Conservation (phyloP, 2,113 vertebrate genomes). For the Parotia lawesii region DNA sequence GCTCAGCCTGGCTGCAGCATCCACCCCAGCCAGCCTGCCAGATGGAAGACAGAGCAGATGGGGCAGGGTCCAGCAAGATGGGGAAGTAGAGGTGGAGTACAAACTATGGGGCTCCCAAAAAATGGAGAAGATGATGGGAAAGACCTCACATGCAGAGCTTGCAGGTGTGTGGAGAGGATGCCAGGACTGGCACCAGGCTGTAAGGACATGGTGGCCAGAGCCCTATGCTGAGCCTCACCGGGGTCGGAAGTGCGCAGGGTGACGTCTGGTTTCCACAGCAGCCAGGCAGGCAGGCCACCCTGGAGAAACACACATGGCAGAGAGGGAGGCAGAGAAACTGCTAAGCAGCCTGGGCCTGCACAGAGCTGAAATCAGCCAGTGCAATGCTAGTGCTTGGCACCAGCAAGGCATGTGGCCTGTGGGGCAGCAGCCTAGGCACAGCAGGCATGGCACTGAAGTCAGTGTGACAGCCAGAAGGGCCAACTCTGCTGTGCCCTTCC, state of each 20-base stretch:
- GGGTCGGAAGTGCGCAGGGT: conserved; percentile 84
- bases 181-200: background rate
- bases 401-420: accelerated
- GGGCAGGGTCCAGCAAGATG: accelerated
- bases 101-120: background rate
- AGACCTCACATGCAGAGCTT: accelerated
- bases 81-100: background rate
- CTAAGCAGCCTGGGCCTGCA: background rate
- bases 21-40: background rate
- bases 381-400: accelerated
- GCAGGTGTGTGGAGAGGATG: background rate
- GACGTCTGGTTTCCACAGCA: conserved; percentile 85
- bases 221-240: conserved; percentile 61
- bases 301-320: conserved; percentile 6
- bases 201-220: background rate
- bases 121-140: background rate
- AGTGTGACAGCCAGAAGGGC: background rate
- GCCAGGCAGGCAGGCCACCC: conserved; percentile 95
- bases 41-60: background rate
- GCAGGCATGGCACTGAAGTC: background rate
- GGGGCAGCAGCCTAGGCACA: background rate
- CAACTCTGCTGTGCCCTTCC: background rate
- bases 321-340: background rate
- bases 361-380: accelerated
- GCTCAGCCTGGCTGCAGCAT: background rate